A percentile compares a stretch with the other conserved stretches of the same genome.
Evolutionary conservation across 2,888 invertebrate species (phyloP).

Genomic region (Aleiodes leptofemur): DNA sequence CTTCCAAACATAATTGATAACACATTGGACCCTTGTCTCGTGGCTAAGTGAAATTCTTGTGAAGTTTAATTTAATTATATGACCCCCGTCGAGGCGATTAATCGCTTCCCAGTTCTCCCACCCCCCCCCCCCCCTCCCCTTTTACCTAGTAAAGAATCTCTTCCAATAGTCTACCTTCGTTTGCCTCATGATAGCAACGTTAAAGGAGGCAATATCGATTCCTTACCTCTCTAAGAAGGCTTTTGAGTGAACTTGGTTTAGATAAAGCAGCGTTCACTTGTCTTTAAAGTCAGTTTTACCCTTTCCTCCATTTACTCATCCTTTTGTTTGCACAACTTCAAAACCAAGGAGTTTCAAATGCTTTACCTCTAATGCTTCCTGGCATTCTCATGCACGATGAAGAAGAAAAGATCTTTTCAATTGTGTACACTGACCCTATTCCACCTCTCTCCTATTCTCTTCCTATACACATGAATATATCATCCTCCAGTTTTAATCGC

Average conservation of each 20-base stretch:
- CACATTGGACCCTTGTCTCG: slow-evolving; percentile 63
- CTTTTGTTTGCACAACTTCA: no score
- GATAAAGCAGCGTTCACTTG: slow-evolving; percentile 16
- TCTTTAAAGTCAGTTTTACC: slow-evolving; percentile 8
- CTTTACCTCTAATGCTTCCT: no score
- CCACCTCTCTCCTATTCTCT: no score
- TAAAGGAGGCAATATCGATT: slow-evolving; percentile 56
- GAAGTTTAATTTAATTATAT: slow-evolving; percentile 69
- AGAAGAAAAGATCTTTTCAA: no score
- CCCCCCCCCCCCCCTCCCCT: not conserved
- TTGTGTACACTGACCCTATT: no score
- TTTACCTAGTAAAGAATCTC: no score
- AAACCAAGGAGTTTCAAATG: no score
- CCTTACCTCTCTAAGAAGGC: slow-evolving; percentile 29
- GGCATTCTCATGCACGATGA: no score
- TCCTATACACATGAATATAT: no score
- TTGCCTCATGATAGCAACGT: slow-evolving; percentile 49
- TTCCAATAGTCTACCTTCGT: slow-evolving; percentile 47
- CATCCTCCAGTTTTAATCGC: no score
- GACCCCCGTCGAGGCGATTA: slow-evolving; percentile 62
- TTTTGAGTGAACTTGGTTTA: slow-evolving; percentile 43
- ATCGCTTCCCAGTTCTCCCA: slow-evolving; percentile 55
- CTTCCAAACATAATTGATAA: slow-evolving; percentile 64
- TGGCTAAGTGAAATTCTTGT: slow-evolving; percentile 69
- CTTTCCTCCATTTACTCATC: no score